These are phyloP conservation scores for Hybos culiciformis DNA, from an alignment of 2,888 invertebrate genomes.

Conservation along the genomic window DNA sequence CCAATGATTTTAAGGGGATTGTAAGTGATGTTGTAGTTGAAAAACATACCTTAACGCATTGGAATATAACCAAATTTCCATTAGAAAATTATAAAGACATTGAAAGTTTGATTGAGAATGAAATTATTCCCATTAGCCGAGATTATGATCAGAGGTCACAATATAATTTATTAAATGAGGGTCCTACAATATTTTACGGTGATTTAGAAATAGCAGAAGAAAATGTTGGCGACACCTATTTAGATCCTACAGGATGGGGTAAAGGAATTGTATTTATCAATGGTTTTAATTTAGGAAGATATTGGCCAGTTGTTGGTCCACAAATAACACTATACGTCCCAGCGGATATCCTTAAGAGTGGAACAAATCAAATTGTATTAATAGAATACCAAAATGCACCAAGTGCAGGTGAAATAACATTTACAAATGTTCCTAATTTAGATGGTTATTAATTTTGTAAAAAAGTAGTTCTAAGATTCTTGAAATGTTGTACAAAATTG, in stretches of 20 bases:
- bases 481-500: no score
- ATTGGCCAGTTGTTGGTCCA: slow-evolving; percentile 68
- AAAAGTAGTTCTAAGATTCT: no score
- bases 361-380: slow-evolving; percentile 43
- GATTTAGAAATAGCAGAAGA: slow-evolving; percentile 25
- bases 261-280: slow-evolving; percentile 79
- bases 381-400: slow-evolving; percentile 43
- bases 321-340: slow-evolving; percentile 74
- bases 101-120: slow-evolving; percentile 20
- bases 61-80: slow-evolving; percentile 52
- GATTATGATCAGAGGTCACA: slow-evolving; percentile 13
- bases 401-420: slow-evolving; percentile 24
- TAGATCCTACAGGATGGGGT: slow-evolving; percentile 68
- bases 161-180: no score
- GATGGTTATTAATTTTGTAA: slow-evolving; percentile 15
- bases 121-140: slow-evolving; percentile 13
- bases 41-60: slow-evolving; percentile 43
- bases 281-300: slow-evolving; percentile 73
- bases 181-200: slow-evolving; percentile 44
- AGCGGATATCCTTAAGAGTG: slow-evolving; percentile 48
- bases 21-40: slow-evolving; percentile 41
- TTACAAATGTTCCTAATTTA: slow-evolving; percentile 32
- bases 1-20: slow-evolving; percentile 43
- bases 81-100: slow-evolving; percentile 32
- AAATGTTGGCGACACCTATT: slow-evolving; percentile 56